Base-by-base conservation (phyloP, 2,797 vertebrate species). In the Dryobates pubescens region DNA sequence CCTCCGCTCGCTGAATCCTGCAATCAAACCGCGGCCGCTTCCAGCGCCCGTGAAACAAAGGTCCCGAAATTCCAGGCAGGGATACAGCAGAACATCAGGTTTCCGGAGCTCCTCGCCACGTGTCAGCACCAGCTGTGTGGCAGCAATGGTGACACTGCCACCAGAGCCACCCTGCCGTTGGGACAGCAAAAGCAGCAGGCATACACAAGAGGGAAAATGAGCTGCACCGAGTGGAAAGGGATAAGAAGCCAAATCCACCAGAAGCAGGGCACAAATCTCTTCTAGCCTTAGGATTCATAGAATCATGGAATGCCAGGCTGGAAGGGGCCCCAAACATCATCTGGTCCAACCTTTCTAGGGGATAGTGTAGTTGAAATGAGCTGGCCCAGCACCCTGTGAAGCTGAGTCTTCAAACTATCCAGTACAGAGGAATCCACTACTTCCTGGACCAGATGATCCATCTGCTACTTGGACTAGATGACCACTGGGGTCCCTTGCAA, bases 81-180 rank as follows among this genome's bases (percentile, higher is more conserved):
- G 67, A 63, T 43, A 92, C 2, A 32, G 68, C 93, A 70, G 94
- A 90, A 96, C 94, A 94, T 90, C 90, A 96, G 91, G 91, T 51
- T 94, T 91, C 72, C 41, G 53, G 95, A 92, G 97, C 96, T 97
- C 97, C 96, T 97, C 96, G 83, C 87, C 3, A 71, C 92, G 92
- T 93, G 92, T 84, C 91, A 94, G 68, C 17, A n/a, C 32, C 7
- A 56, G 45, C 51, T 11, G 38, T 91, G 94, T 93, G 94, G 93
- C 94, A 96, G 91, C 92, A 91, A 56, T 76, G 92, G 76, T 10
- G 80, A 91, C 59, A 26, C 89, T n/a, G 41, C 75, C 80, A 45
- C 92, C 81, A 73, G 88, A 41, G 84, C 90, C 3, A 86, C 69
- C 78, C 86, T 9, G 81, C 90, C 30, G 63, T 58, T 89, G 87